Percentiles rank a stretch among this genome's conserved stretches.
Conservation (phyloP, 2,888 invertebrate genomes). For the Rhamphomyia laevipes region DNA sequence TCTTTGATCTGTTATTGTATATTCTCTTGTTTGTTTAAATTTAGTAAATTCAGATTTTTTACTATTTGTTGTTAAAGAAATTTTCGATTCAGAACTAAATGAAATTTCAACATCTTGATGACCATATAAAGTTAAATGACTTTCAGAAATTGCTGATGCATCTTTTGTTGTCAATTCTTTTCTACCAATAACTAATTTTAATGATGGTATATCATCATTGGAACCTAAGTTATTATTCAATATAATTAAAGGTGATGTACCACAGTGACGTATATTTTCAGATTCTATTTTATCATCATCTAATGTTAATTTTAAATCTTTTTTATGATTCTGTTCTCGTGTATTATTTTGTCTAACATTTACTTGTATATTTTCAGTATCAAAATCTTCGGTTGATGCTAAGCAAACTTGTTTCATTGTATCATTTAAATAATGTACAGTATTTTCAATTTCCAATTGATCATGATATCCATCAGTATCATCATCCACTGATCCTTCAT, state of each 20-base stretch:
- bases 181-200: slow-evolving; percentile 42
- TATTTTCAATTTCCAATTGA: background rate
- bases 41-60: slow-evolving; percentile 9
- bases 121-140: slow-evolving; percentile 41
- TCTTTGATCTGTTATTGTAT: slow-evolving; percentile 26
- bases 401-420: background rate
- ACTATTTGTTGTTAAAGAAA: slow-evolving; percentile 37
- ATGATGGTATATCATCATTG: slow-evolving; percentile 21
- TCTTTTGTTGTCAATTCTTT: slow-evolving; percentile 43
- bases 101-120: slow-evolving; percentile 44
- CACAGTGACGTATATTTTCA: slow-evolving; percentile 9
- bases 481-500: slow-evolving; percentile 14
- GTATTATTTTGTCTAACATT: background rate
- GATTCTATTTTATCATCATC: slow-evolving; percentile 2
- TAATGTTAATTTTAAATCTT: slow-evolving; percentile 12
- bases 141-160: slow-evolving; percentile 42
- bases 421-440: background rate
- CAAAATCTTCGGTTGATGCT: slow-evolving; percentile 18
- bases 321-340: slow-evolving; percentile 3
- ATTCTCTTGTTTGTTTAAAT: slow-evolving; percentile 9
- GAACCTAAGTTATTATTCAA: no score
- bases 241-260: slow-evolving; percentile 14
- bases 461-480: slow-evolving; percentile 11
- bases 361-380: slow-evolving; percentile 10
- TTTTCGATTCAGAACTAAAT: slow-evolving; percentile 42